Percentiles rank a stretch among this genome's conserved stretches.
Conservation (phyloP, 2,888 invertebrate species). For the Mantis religiosa region DNA sequence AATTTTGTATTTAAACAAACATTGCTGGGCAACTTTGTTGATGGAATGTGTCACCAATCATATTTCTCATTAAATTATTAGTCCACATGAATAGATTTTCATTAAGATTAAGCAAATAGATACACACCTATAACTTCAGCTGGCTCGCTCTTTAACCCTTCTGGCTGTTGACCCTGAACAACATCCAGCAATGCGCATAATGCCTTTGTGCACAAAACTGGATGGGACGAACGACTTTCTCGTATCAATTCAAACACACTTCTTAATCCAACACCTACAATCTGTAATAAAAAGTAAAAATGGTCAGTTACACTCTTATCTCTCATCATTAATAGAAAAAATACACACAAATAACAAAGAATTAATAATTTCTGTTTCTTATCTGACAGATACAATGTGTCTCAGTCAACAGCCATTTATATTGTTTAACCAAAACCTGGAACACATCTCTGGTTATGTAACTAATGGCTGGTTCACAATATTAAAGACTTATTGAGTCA, state of each 20-base stretch:
- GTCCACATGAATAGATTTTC: too few species aligned
- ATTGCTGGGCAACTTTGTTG: too few species aligned
- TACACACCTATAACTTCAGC: slow-evolving; percentile 61
- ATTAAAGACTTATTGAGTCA: too few species aligned
- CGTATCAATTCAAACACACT: slow-evolving; percentile 89
- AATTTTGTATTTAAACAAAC: too few species aligned
- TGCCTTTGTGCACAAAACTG: slow-evolving; percentile 82
- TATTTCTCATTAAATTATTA: too few species aligned
- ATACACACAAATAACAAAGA: background rate
- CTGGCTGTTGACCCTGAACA: slow-evolving; percentile 83
- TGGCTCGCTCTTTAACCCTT: slow-evolving; percentile 79
- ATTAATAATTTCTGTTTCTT: background rate
- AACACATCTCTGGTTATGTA: too few species aligned
- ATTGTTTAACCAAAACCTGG: too few species aligned
- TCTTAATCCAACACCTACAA: slow-evolving; percentile 76
- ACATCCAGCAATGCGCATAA: slow-evolving; percentile 84
- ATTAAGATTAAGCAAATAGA: background rate
- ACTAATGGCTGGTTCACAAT: too few species aligned
- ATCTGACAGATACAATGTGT: background rate
- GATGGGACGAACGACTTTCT: slow-evolving; percentile 78
- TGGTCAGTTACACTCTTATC: background rate
- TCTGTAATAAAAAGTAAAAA: slow-evolving; percentile 46
- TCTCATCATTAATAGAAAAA: background rate
- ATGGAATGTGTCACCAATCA: too few species aligned
- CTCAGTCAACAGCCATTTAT: too few species aligned